These are phyloP conservation scores for Carabus problematicus DNA, from an alignment of 2,888 invertebrate species.

Conservation along the genomic window DNA sequence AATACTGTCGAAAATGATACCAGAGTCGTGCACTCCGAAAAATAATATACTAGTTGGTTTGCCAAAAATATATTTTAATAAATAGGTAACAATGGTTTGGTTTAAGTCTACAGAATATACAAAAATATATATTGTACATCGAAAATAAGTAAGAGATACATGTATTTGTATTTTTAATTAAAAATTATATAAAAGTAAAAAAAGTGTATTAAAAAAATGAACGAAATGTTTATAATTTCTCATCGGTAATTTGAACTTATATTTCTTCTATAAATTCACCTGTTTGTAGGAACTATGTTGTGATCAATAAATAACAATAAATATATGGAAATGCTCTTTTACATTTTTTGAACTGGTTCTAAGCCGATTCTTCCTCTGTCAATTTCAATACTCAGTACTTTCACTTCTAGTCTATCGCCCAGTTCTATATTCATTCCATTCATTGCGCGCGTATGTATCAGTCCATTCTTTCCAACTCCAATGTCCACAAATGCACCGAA, in stretches of 20 bases:
- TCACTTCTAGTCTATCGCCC: constrained; percentile 74
- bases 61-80: constrained; percentile 47
- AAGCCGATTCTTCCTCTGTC: constrained; percentile 63
- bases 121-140: constrained; percentile 3
- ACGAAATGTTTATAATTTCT: no score
- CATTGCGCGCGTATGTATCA: constrained; percentile 72
- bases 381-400: constrained; percentile 66
- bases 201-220: no score
- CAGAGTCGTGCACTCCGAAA: constrained; percentile 87
- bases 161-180: no score
- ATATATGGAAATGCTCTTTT: not conserved
- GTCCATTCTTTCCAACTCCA: constrained; percentile 74
- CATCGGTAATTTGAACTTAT: no score
- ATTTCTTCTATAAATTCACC: no score
- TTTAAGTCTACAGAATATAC: not conserved
- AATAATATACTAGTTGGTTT: constrained; percentile 84
- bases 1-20: constrained; percentile 76
- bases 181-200: no score
- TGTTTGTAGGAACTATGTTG: no score
- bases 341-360: constrained; percentile 37
- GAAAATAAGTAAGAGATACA: no score
- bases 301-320: no score
- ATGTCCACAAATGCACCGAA: constrained; percentile 94
- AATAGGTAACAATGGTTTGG: not conserved
- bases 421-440: constrained; percentile 65